These are phyloP conservation scores for Nomia melanderi DNA, from an alignment of 1,140 invertebrate genomes.

Conservation along the genomic window DNA sequence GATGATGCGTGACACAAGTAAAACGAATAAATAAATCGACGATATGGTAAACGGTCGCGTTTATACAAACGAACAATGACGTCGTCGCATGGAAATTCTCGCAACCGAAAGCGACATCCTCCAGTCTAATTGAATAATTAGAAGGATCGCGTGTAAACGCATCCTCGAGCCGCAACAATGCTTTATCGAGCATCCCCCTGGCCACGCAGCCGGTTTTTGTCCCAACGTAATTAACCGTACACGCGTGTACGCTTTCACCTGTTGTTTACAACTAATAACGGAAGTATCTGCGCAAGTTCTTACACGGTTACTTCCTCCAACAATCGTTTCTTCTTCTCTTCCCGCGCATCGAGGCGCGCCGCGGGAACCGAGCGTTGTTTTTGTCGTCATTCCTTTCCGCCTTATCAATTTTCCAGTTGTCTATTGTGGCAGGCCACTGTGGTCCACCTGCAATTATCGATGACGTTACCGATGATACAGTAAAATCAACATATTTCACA, in stretches of 20 bases:
- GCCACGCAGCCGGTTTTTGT: neutral
- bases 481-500: no score
- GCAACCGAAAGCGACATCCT: neutral
- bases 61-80: no score
- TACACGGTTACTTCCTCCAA: constrained; percentile 3
- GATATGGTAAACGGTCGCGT: no score
- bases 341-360: neutral
- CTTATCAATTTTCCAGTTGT: no score
- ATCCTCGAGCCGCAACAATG: neutral
- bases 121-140: constrained; percentile 13
- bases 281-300: constrained; percentile 12
- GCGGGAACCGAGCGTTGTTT: no score
- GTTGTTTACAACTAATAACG: constrained; percentile 26
- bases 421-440: no score
- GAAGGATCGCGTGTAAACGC: neutral
- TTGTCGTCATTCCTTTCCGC: no score
- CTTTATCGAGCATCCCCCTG: constrained; percentile 6
- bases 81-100: neutral
- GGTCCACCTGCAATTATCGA: no score
- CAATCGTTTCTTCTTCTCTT: neutral
- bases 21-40: no score
- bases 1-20: no score
- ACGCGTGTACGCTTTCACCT: constrained; percentile 1
- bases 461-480: no score
- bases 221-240: constrained; percentile 9